Evolutionary conservation across 1,140 invertebrate genomes (phyloP).

Genomic region (Megalopta genalis): DNA sequence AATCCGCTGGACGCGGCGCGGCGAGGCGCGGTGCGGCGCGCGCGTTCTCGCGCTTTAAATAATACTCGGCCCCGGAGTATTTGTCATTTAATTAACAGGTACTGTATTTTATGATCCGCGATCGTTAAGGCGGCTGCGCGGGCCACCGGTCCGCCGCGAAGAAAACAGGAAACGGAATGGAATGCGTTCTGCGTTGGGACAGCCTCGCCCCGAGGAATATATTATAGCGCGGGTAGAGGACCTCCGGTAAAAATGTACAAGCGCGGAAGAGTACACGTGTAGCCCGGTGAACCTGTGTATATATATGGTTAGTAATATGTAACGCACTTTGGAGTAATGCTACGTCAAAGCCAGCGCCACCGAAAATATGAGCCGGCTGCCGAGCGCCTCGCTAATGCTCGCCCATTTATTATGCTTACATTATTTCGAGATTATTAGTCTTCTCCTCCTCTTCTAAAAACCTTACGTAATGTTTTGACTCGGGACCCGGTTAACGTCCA

Average conservation of each 20-base stretch:
- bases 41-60: slow-evolving; percentile 18
- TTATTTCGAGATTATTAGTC: slow-evolving; percentile 80
- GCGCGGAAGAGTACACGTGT: not conserved
- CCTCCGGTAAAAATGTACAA: slow-evolving; percentile 39
- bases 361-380: slow-evolving; percentile 79
- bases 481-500: slow-evolving; percentile 58
- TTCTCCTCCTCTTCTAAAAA: slow-evolving; percentile 70
- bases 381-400: slow-evolving; percentile 76
- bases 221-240: not conserved
- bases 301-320: slow-evolving; percentile 74
- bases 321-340: slow-evolving; percentile 79
- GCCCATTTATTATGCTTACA: slow-evolving; percentile 79
- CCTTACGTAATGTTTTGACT: slow-evolving; percentile 72
- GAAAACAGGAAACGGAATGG: slow-evolving; percentile 51
- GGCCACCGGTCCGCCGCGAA: not conserved
- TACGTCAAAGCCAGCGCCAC: slow-evolving; percentile 79
- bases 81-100: slow-evolving; percentile 53
- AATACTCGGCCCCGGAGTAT: slow-evolving; percentile 9
- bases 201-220: slow-evolving; percentile 46
- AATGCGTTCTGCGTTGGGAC: slow-evolving; percentile 36
- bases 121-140: slow-evolving; percentile 13
- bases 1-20: slow-evolving; percentile 4
- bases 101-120: slow-evolving; percentile 24
- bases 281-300: not conserved
- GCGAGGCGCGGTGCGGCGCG: too few species aligned